Evolutionary conservation across 1,140 invertebrate genomes (phyloP), one percentile per base, ranked within the genome.

Genomic region (Agrypnia vestita): DNA sequence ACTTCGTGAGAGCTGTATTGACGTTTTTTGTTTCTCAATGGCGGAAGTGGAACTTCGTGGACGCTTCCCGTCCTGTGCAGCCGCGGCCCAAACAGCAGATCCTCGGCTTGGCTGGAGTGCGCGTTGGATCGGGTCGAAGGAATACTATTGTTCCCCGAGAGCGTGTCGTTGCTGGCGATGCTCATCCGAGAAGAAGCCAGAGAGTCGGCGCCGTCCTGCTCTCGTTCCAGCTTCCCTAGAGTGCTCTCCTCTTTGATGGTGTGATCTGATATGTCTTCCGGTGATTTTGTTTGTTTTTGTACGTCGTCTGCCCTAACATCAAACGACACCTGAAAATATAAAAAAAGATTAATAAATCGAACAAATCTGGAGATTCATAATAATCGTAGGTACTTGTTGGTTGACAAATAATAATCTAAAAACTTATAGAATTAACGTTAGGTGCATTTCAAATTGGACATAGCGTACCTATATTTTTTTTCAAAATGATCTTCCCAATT

Each of bases 1-100:
- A 86, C 84, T 86, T 90, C 89, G 84, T 90, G 88, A 3, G 89
- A 90, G 73, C 85, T 86, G 64, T 87, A 89, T 59, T 89, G 87
- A 59, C 86, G 85, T 80, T 84, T 86, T 74, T 86, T 88, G 76
- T 86, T 85, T 67, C 85, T 85, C 3, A 88, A 81, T 19, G 88
- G 88, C 10, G 85, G 85, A 11, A 85, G 82, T 0, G 87, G 84
- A 35, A 90, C 83, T 53, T 89, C 88, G 83, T 85, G 86, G 6
- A 86, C 86, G 82, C 89, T 90, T 76, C 85, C 86, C 7, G 88
- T 86, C 83, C 89, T 86, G 81, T 89, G 87, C 64, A 90, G 79
- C 17, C 85, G 69, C 11, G 88, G 86, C 43, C 85, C 86, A 77
- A 90, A 88, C 51, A 89, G 78, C 51, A 86, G 86, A 78, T 90